A percentile compares a stretch with the other conserved stretches of the same genome.
These are phyloP conservation scores for Ictalurus furcatus DNA, from an alignment of 2,113 vertebrate genomes.

Conservation along the genomic window DNA sequence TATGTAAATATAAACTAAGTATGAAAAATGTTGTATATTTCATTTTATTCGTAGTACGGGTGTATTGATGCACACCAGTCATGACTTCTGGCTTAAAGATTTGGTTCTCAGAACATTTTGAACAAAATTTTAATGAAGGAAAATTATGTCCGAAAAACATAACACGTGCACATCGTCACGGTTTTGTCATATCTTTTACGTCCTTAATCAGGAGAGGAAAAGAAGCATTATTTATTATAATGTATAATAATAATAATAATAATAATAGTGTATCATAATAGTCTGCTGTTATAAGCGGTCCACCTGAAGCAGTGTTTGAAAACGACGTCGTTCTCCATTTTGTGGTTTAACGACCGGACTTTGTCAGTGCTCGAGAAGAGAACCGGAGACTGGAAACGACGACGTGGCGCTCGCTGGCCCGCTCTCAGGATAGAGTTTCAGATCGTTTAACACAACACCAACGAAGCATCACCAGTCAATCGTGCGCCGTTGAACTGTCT, in stretches of 20 bases:
- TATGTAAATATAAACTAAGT: no score
- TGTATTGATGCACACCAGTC: no score
- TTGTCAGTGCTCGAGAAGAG: neutral
- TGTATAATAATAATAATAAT: no score
- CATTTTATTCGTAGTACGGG: no score
- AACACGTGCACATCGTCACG: no score
- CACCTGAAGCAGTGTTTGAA: neutral
- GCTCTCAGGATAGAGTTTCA: constrained; percentile 5
- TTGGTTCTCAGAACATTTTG: no score
- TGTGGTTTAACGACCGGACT: neutral
- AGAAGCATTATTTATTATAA: neutral
- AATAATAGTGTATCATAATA: neutral
- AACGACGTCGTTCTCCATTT: neutral
- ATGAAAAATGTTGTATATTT: no score
- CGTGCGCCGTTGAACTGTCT: constrained; percentile 5
- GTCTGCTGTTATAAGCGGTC: neutral
- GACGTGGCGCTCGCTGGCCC: neutral
- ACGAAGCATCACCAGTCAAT: neutral
- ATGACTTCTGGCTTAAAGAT: no score
- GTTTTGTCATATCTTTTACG: neutral
- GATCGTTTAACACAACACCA: neutral
- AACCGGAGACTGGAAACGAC: neutral
- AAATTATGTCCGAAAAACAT: neutral
- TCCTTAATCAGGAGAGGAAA: neutral
- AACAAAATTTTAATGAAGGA: no score